A percentile compares a stretch with the other conserved stretches of the same genome.
phyloP scores from a whole-genome alignment of 2,113 vertebrate species.

The Hyperoodon ampullatus region DNA sequence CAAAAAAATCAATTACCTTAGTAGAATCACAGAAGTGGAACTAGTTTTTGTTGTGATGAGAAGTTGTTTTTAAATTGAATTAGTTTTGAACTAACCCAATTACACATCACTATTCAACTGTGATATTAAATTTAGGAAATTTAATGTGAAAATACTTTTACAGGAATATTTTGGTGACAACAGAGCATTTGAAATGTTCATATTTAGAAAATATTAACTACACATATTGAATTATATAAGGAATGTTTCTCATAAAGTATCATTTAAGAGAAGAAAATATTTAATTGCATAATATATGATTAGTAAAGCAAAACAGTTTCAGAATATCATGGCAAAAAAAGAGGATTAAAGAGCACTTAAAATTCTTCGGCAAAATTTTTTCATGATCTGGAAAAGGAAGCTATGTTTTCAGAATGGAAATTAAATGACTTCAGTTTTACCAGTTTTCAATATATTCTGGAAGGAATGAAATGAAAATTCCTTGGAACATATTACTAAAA shows the following conservation, averaged over 20 bases:
- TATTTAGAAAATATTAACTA: conserved; percentile 55
- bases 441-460: not conserved
- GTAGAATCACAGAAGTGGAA: conserved; percentile 57
- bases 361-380: not conserved
- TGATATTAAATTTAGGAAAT: conserved; percentile 73
- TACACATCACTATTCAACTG: conserved; percentile 70
- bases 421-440: not conserved
- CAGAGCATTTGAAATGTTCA: conserved; percentile 40
- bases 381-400: not conserved
- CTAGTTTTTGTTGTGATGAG: conserved; percentile 45
- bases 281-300: not conserved
- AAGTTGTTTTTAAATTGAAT: conserved; percentile 71
- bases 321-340: not conserved
- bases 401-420: not conserved
- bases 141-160: conserved; percentile 64
- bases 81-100: conserved; percentile 72
- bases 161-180: conserved; percentile 19
- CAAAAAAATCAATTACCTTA: conserved; percentile 64
- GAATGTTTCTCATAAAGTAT: not conserved
- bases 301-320: not conserved
- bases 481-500: not conserved
- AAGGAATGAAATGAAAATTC: not conserved
- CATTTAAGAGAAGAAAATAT: not conserved
- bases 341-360: not conserved
- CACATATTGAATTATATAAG: not conserved